Conservation (phyloP, 2,113 vertebrate genomes). For the Hipposideros armiger region DNA sequence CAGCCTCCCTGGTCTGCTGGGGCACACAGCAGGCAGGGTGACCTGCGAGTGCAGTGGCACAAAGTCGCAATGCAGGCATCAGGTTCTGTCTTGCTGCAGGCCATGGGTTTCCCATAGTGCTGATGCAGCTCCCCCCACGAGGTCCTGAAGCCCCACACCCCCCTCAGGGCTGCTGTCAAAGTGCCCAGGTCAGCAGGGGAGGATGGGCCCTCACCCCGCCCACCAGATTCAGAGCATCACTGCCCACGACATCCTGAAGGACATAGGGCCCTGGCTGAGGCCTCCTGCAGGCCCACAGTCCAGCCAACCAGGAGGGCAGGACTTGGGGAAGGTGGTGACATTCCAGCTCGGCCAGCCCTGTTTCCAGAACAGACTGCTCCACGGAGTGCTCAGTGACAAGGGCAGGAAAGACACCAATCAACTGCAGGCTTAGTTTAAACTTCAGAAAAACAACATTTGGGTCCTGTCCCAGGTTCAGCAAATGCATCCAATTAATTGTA, state of each 20-base stretch:
- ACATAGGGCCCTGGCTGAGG: neutral
- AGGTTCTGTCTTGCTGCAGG: neutral
- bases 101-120: neutral
- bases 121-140: constrained; percentile 25
- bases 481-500: constrained; percentile 16
- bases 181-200: neutral
- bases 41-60: neutral
- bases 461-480: neutral
- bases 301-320: neutral
- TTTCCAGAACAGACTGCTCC: neutral
- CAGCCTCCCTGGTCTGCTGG: neutral
- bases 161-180: neutral
- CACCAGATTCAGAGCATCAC: neutral
- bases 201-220: accelerated
- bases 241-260: neutral
- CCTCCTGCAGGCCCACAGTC: neutral
- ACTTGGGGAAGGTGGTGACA: neutral
- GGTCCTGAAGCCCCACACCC: neutral
- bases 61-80: neutral
- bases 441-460: constrained; percentile 55
- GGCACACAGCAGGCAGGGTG: neutral
- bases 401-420: neutral
- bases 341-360: neutral
- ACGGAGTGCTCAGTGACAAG: neutral
- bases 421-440: neutral